Base-by-base conservation (phyloP, 1,140 invertebrate species). In the Bombus confusus region DNA sequence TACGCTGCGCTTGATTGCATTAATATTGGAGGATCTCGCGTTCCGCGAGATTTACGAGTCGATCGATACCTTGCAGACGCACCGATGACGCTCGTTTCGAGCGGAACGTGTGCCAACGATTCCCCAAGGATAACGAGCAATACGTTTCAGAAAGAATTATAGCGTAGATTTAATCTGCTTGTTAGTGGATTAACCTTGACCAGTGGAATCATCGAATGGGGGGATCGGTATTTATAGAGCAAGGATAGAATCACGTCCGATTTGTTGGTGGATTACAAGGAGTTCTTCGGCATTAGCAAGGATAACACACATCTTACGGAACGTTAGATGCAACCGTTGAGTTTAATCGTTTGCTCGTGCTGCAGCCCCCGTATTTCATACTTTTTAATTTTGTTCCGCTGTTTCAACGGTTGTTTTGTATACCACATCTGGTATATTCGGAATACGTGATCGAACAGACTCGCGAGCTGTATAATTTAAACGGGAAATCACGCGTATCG, bases 1-100 rank as follows among this genome's bases (percentile, higher is more conserved):
- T 80, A 80, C 31, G 22, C 43, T 28, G 4, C 5, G 43, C 57
- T 64, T 64, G 80, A 82, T 82, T 64, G 80, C 80, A 66, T 64
- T 41, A 75, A 82, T 74, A 72, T 34, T 74, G 52, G 39, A 64
- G 68, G 15, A 75, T 74, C 47, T 31, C 68, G 4, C 9, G 73
- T 52, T n/a, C 1, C 28, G 22, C 15, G 39, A 75, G 31, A 80
- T 82, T 82, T 75, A 82, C 71, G 57, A 47, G 52, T 41, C 9
- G 37, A 82, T 82, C 68, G 80, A 74, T 75, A 47, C 31, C 73
- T 12, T 6, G 9, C 41, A 8, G n/a, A 52, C 31, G 18, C 47
- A 18, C 22, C n/a, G 31, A 52, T 75, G 73, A 75, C 41, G 72
- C 73, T 52, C 73, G 73, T 52, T 52, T 34, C 43, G 73, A 22